Evolutionary conservation across 2,797 vertebrate species (phyloP), one percentile per base, ranked within the genome.

Genomic region (Catamblyrhynchus diadema): DNA sequence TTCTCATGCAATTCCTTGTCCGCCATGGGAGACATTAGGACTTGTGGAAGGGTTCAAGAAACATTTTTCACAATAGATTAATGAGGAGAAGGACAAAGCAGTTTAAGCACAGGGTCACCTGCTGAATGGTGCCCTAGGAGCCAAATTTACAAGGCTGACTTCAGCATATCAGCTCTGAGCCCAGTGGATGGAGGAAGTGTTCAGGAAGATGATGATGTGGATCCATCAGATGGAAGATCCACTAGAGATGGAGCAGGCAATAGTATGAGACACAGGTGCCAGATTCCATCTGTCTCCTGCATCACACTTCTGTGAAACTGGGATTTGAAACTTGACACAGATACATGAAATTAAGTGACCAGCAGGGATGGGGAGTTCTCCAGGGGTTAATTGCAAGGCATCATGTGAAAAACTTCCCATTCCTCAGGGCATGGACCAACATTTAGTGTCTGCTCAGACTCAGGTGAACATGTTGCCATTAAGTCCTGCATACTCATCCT

Each of bases 401-500:
- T 48, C 37, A 13, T 32, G 21, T 65, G 82, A 79, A 91, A 81
- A 59, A 4, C 3, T 73, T 77, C 12, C 8, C 20, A 30, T 20
- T 83, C 14, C 45, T 79, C 35, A 37, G 54, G 42, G 10, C 22
- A 44, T 0, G 1, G 47, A 35, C 35, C 25, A 37, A 4, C 15
- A 47, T 50, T 70, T 88, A 32, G 14, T 32, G 41, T 27, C 61
- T 59, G 3, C 35, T 90, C 0, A 0, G 7, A 62, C 47, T 77
- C 16, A 24, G 33, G 45, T 50, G 45, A 86, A 51, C 0, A 0
- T 3, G 5, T 9, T 53, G 37, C 18, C 48, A 61, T 30, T 0
- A 3, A 73, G 19, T 4, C 24, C 11, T 5, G 0, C 5, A 0
- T 19, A 19, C 14, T 64, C 45, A 64, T 32, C 24, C 0, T 2